Conservation (phyloP, 2,797 vertebrate species). For the Cynopterus sphinx region DNA sequence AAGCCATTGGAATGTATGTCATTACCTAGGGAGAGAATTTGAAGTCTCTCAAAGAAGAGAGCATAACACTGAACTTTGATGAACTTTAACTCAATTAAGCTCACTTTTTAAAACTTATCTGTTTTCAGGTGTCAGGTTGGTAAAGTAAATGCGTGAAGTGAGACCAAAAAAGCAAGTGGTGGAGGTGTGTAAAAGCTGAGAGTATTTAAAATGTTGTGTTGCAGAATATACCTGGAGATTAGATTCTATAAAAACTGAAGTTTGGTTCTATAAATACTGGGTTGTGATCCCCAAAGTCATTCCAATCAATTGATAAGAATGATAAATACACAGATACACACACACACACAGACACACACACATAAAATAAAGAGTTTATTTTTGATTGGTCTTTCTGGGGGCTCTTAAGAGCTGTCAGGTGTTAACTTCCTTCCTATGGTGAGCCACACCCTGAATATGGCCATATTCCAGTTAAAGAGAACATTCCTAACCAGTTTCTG, state of each 20-base stretch:
- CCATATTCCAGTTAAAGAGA: background rate
- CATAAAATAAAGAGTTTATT: background rate
- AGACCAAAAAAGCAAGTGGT: background rate
- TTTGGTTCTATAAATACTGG: background rate
- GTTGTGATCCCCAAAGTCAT: background rate
- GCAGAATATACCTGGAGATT: background rate
- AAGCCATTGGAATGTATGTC: background rate
- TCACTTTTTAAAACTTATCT: background rate
- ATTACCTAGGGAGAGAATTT: background rate
- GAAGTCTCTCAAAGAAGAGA: background rate
- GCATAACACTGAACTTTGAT: background rate
- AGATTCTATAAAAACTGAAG: background rate
- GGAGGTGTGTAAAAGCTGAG: background rate
- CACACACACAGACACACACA: background rate
- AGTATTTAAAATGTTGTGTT: background rate
- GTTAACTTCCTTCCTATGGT: background rate
- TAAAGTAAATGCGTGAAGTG: background rate
- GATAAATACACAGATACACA: background rate
- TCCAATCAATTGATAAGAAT: background rate
- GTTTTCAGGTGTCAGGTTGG: background rate
- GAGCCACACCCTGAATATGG: background rate
- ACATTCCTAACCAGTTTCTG: background rate
- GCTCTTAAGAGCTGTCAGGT: background rate
- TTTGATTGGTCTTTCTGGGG: background rate
- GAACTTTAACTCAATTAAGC: background rate